A percentile compares a stretch with the other conserved stretches of the same genome.
phyloP scores from a whole-genome alignment of 1,140 invertebrate species.

The Drosophila serrata region DNA sequence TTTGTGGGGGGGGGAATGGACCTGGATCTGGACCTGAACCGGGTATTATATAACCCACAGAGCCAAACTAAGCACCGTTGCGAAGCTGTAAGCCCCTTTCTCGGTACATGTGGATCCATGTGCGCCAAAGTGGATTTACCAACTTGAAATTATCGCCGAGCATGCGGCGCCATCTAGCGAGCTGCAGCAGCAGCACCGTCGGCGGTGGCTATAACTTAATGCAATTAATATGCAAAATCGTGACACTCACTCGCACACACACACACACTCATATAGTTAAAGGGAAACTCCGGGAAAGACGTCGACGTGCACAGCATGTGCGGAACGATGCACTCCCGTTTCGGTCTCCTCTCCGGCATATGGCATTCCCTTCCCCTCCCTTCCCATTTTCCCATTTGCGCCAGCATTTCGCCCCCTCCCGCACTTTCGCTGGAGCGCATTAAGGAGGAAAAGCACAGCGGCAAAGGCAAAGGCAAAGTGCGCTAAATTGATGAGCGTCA shows the following conservation, averaged over 20 bases:
- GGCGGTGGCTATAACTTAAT: slow-evolving; percentile 80
- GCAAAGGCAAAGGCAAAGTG: slow-evolving; percentile 67
- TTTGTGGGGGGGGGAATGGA: slow-evolving; percentile 1
- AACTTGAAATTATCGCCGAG: slow-evolving; percentile 80
- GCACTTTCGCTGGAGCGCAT: slow-evolving; percentile 59
- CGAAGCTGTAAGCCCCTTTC: slow-evolving; percentile 56
- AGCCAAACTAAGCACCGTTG: slow-evolving; percentile 70
- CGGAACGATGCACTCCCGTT: slow-evolving; percentile 68
- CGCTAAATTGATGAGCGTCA: slow-evolving; percentile 84
- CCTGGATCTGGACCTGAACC: neutral
- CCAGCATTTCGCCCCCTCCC: slow-evolving; percentile 23
- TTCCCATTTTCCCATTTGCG: slow-evolving; percentile 19
- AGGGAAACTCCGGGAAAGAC: slow-evolving; percentile 21
- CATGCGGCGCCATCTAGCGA: slow-evolving; percentile 70
- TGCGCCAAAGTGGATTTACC: slow-evolving; percentile 82
- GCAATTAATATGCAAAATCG: slow-evolving; percentile 85
- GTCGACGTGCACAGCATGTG: slow-evolving; percentile 63
- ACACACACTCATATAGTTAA: slow-evolving; percentile 1
- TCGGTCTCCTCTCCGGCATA: slow-evolving; percentile 15
- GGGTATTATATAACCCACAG: slow-evolving; percentile 26
- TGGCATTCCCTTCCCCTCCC: slow-evolving; percentile 3
- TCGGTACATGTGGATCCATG: slow-evolving; percentile 70
- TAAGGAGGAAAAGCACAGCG: slow-evolving; percentile 60
- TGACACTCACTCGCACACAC: slow-evolving; percentile 60
- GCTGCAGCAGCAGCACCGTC: slow-evolving; percentile 9